Percentiles rank a stretch among this genome's conserved stretches.
Conservation (phyloP, 2,797 vertebrate genomes). For the Champsocephalus esox region DNA sequence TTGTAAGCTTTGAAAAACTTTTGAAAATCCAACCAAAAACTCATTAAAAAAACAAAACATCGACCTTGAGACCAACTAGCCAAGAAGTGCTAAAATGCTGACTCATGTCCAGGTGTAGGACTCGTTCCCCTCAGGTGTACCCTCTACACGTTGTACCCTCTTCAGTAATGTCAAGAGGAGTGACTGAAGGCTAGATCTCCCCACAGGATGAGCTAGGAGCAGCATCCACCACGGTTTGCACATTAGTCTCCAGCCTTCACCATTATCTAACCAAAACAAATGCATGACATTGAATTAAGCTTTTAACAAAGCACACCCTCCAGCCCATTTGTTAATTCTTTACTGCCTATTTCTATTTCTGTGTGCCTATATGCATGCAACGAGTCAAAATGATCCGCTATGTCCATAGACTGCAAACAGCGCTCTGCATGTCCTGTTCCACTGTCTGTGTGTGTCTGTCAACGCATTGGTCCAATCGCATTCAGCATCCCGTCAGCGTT, state of each 20-base stretch:
- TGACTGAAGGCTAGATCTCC: background rate
- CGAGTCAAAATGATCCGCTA: no score
- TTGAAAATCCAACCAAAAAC: no score
- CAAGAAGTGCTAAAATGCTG: background rate
- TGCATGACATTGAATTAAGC: background rate
- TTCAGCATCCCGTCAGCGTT: no score
- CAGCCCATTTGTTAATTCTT: background rate
- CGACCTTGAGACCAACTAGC: no score
- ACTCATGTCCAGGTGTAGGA: no score
- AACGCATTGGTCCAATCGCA: no score
- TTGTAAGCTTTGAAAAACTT: no score
- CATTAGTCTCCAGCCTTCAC: background rate
- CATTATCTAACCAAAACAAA: constrained; percentile 3
- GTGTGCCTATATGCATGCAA: background rate
- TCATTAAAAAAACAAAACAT: no score
- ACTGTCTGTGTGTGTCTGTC: no score
- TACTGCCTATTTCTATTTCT: background rate
- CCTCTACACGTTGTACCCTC: background rate
- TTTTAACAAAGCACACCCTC: background rate
- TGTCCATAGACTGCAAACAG: no score
- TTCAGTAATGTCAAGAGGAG: constrained; percentile 10
- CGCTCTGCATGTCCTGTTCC: no score
- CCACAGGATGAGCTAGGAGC: background rate
- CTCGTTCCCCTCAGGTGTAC: background rate
- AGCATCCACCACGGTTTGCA: background rate